These are phyloP conservation scores for Urechis unicinctus DNA, from an alignment of 2,888 invertebrate genomes.

Conservation along the genomic window DNA sequence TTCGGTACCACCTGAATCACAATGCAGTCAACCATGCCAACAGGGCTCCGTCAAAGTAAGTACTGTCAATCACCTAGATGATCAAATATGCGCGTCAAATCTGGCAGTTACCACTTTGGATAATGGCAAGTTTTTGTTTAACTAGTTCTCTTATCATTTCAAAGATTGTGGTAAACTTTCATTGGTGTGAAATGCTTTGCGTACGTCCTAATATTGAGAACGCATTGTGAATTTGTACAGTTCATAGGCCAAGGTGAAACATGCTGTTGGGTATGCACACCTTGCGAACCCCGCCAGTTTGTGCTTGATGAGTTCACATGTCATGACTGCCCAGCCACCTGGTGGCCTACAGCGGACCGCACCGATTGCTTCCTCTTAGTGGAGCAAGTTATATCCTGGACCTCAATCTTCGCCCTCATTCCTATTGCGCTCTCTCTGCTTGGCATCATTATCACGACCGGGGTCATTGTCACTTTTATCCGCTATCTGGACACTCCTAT, in stretches of 20 bases:
- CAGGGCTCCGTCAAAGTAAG: constrained; percentile 41
- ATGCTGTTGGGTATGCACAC: constrained; percentile 53
- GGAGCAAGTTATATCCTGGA: constrained; percentile 40
- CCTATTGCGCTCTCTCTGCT: constrained; percentile 61
- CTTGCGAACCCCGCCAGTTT: constrained; percentile 41
- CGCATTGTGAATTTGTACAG: too few species aligned
- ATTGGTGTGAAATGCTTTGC: too few species aligned
- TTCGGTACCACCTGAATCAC: constrained; percentile 45
- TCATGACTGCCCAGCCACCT: constrained; percentile 30
- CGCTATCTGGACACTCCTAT: constrained; percentile 63
- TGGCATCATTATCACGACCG: constrained; percentile 60
- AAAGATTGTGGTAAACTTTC: too few species aligned
- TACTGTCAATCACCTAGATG: too few species aligned
- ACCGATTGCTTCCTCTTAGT: constrained; percentile 26
- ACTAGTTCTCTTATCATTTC: too few species aligned
- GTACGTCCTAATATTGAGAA: too few species aligned
- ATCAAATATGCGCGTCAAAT: too few species aligned
- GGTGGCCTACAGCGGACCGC: constrained; percentile 43
- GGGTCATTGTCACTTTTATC: constrained; percentile 61
- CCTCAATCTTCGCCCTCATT: constrained; percentile 58
- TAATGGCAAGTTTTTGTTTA: too few species aligned
- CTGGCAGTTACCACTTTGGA: too few species aligned
- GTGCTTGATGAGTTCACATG: constrained; percentile 45
- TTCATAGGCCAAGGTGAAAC: constrained; percentile 41
- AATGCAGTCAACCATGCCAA: constrained; percentile 50